Evolutionary conservation across 1,140 invertebrate species (phyloP), one percentile per base, ranked within the genome.

Genomic region (Brachionus manjavacas): DNA sequence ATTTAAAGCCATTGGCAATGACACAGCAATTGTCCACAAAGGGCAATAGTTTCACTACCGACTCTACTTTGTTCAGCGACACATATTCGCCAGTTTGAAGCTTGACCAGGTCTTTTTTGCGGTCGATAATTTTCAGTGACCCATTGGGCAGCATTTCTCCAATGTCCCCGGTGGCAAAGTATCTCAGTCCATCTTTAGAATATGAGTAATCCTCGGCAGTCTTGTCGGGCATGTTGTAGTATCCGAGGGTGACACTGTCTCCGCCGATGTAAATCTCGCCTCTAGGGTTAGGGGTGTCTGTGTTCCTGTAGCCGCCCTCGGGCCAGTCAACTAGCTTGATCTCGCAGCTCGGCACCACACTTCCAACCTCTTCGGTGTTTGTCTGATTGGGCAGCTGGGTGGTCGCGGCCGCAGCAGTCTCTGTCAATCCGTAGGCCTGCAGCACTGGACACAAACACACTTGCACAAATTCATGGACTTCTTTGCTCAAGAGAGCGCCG

Each of bases 41-140:
- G 1, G 68, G 43, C 20, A 55, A 9, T 2, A 74, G 7, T n/a
- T 84, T 84, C 3, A 84, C 35, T 4, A 60, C 83, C 6, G 43
- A 41, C 89, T 95, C 93, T 8, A 98, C 95, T 90, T 96, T 96
- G 52, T 95, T 95, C 64, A 97, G 90, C 20, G 95, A 96, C 1
- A 98, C 95, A 88, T 99, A 99, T 91, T 99, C 97, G 64, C 97
- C 97, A 28, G 94, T 93, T 90, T 98, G 96, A 8, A 99, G 90
- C 90, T 99, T 99, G 11, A 99, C 95, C 84, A 99, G 91, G 91
- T 99, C 97, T 90, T 99, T 99, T 91, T 98, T 98, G 84, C 97
- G 94, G 16, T 84, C 81, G 4, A 84, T 70, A 55, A 84, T 98
- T 91, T 95, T 95, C 64, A 99, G 92, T 86, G 93, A 94, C 41